Conservation (phyloP, 1,140 invertebrate species). For the Schlechtendalia chinensis region DNA sequence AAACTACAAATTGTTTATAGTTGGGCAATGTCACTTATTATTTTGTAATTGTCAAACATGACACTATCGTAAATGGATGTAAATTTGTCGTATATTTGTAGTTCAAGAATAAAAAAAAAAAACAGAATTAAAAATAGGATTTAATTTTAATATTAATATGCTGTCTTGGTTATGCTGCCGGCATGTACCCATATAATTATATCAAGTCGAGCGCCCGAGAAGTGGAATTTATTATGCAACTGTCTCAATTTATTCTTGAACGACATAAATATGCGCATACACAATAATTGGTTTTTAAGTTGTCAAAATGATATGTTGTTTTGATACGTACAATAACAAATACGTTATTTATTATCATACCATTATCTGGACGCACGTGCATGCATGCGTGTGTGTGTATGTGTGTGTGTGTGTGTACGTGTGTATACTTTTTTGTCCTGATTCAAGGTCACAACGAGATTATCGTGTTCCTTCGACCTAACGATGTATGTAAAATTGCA, state of each 20-base stretch:
- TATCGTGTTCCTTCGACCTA: constrained; percentile 26
- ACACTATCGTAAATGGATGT: background rate
- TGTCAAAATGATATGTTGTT: constrained; percentile 38
- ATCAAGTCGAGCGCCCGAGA: background rate
- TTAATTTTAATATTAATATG: constrained; percentile 13
- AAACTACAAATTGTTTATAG: background rate
- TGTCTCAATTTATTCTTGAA: constrained; percentile 9
- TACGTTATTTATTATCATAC: too few relatives aligned
- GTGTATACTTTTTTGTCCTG: background rate
- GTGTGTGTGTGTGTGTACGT: background rate
- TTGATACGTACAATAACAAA: constrained; percentile 21
- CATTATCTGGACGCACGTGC: background rate
- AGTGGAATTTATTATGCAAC: constrained; percentile 36
- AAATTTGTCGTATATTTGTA: background rate
- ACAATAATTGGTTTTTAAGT: constrained; percentile 35
- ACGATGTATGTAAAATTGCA: constrained; percentile 7
- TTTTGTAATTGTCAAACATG: background rate
- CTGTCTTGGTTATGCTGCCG: background rate
- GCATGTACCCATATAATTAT: background rate
- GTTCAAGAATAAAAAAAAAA: background rate
- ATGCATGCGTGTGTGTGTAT: background rate
- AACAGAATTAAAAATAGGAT: background rate
- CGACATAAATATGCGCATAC: background rate
- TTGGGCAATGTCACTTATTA: constrained; percentile 1
- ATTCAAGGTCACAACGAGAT: constrained; percentile 13